Base-by-base conservation (phyloP, 2,113 vertebrate species). In the Morphnarchus princeps region DNA sequence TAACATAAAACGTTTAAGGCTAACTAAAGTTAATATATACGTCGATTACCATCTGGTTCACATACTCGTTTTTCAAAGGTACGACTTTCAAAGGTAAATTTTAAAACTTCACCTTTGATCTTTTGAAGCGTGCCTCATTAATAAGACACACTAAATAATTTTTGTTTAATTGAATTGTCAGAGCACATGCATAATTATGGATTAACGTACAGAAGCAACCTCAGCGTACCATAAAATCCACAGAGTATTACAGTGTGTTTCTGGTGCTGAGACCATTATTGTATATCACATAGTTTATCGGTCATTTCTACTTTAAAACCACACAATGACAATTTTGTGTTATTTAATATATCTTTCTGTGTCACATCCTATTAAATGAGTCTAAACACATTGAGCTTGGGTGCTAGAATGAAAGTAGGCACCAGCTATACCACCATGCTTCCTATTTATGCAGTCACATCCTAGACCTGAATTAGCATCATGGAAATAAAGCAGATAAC, bases 41-140 rank as follows among this genome's bases (percentile, higher is more conserved):
- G 0, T 34, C 7, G 2, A 49, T 43, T 62, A 57, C 18, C 13
- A 72, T n/a, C 22, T 16, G 1, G 9, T 59, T 76, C 62, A 55
- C 43, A 61, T 11, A 50, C 3, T 20, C 32, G 52, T 24, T 80
- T 90, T 90, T 50, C 52, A 63, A 8, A 32, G 34, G n/a, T 28
- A 67, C 2, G 2, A 63, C 34, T 86, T 89, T 47, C 11, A 32
- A 63, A 69, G 5, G 13, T 2, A 83, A 32, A 16, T 47, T 58
- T 90, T 50, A 59, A 58, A 93, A 79, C 11, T 19, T 54, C 8
- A 59, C 14, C 20, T 12, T 7, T 29, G 6, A 20, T 79, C 29
- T 90, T 76, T 59, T 43, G 13, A 80, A 86, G 50, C 6, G n/a
- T 29, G 55, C 9, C 24, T 88, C 5, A 0, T 49, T 67, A 93